Evolutionary conservation across 2,888 invertebrate genomes (phyloP).

Genomic region (Bombyx huttoni): DNA sequence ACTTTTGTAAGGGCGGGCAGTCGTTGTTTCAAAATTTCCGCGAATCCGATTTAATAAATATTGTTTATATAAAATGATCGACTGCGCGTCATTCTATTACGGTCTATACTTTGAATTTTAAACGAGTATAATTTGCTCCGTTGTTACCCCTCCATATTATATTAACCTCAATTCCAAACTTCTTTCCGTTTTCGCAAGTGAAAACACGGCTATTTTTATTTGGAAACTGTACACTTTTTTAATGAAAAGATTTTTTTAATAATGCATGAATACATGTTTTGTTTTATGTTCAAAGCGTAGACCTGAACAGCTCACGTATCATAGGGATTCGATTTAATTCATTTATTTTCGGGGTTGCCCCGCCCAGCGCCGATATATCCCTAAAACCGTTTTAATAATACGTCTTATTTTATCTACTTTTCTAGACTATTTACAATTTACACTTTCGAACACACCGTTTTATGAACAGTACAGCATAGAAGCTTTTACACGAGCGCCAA

Average conservation of each 20-base stretch:
- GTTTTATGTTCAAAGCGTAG: conserved; percentile 46
- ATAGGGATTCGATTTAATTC: conserved; percentile 41
- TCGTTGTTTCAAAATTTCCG: conserved; percentile 23
- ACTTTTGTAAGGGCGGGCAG: conserved; percentile 54
- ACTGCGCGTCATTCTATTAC: conserved; percentile 50
- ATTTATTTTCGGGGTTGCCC: conserved; percentile 55
- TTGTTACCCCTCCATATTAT: too few species aligned
- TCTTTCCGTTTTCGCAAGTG: too few species aligned
- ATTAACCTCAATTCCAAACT: too few species aligned
- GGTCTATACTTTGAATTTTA: conserved; percentile 56
- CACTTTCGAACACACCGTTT: conserved; percentile 41
- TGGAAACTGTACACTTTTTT: not conserved
- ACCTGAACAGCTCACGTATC: conserved; percentile 40
- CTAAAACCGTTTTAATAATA: conserved; percentile 33
- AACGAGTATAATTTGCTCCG: conserved; percentile 8
- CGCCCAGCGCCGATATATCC: conserved; percentile 64
- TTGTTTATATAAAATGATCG: conserved; percentile 18
- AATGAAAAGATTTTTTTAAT: not conserved
- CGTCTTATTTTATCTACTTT: conserved; percentile 34
- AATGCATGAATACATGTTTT: not conserved
- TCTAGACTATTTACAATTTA: conserved; percentile 48
- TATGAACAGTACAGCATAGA: conserved; percentile 18
- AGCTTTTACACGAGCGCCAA: conserved; percentile 43
- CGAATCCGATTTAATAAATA: conserved; percentile 13
- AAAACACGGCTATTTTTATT: too few species aligned